Evolutionary conservation across 2,888 invertebrate genomes (phyloP), one percentile per base, ranked within the genome.

Genomic region (Rotaria socialis): DNA sequence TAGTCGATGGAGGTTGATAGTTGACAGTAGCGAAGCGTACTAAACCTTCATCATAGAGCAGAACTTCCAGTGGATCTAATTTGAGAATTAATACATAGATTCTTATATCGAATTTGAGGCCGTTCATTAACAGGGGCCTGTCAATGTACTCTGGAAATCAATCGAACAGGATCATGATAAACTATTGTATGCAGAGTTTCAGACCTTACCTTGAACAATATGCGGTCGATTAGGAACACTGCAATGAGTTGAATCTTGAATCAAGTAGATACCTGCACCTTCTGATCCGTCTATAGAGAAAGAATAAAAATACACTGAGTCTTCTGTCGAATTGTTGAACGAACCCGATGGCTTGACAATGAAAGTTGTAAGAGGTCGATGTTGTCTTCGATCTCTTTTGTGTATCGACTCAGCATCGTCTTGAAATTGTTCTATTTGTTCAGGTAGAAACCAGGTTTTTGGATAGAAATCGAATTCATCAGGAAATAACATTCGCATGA

Each of bases 201-300:
- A 67, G 7, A 16, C 5, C 1, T 41, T 67, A 67, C 67, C 35
- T 89, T 90, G 56, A 60, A 41, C 55, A 5, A 56, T 50, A 43
- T 60, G 11, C 47, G 35, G 41, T 89, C 88, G 85, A 89, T 89
- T 85, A 88, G 87, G 27, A 89, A 88, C 11, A 87, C 52, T n/a
- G 85, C 85, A 85, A 88, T 87, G 27, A 91, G 90, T 16, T 10
- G 80, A 47, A 80, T 80, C 47, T 91, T 90, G n/a, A 10, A 92
- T 90, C 43, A 92, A 88, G 88, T 92, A 92, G 85, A 92, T 92
- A 16, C 92, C 92, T 7, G 91, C 91, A 7, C 92, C 92, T 88
- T 92, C 92, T 10, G 92, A 91, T 0, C 92, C 92, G 47, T 91
- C 91, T 67, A 35, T 41, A 19, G 5, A 41, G 35, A 67, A 67